Percentiles rank a stretch among this genome's conserved stretches.
These are phyloP conservation scores for Ellobius talpinus DNA, from an alignment of 2,113 vertebrate genomes.

Conservation along the genomic window DNA sequence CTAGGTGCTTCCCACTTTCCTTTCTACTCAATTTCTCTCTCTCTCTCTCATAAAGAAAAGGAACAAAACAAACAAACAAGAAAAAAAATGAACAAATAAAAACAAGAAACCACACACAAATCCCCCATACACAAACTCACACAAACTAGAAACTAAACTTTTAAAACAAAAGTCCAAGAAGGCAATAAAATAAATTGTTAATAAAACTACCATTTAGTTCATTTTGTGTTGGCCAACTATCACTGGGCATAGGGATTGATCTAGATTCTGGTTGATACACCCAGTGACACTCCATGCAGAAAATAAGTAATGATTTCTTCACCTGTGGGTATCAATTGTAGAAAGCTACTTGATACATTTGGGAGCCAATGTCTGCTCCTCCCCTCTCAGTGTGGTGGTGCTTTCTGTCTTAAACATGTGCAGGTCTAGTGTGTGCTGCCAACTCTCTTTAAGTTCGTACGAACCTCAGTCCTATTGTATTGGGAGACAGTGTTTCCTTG, in stretches of 20 bases:
- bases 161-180: neutral
- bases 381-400: neutral
- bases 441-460: neutral
- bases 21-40: neutral
- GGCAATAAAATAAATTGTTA: neutral
- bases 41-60: neutral
- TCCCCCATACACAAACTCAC: no score
- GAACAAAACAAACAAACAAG: neutral
- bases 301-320: neutral
- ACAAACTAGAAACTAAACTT: neutral
- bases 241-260: neutral
- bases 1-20: rapidly evolving
- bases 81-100: neutral
- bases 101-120: neutral
- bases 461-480: neutral
- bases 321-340: neutral
- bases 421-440: neutral
- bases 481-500: neutral
- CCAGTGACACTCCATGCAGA: neutral
- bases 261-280: neutral
- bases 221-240: neutral
- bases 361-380: neutral
- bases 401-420: neutral
- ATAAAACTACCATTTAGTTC: neutral
- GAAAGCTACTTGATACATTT: neutral